These are phyloP conservation scores for Drosophila colorata DNA, from an alignment of 2,888 invertebrate genomes.

Conservation along the genomic window DNA sequence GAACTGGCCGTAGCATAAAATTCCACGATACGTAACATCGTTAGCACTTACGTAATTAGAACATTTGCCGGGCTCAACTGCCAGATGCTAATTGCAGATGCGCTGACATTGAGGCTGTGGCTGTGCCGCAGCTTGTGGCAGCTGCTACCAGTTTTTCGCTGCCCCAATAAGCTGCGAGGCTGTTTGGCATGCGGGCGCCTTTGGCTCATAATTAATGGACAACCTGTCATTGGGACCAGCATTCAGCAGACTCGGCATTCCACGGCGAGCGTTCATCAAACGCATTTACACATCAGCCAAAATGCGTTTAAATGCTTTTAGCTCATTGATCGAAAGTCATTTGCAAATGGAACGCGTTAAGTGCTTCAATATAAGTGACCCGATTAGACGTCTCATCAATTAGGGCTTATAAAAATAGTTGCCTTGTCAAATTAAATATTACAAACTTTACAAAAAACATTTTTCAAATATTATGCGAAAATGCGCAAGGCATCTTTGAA, in stretches of 20 bases:
- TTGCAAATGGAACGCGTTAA: conserved; percentile 22
- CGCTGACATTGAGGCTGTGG: conserved; percentile 51
- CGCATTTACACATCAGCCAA: conserved; percentile 16
- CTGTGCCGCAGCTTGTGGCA: conserved; percentile 9
- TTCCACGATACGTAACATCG: conserved; percentile 37
- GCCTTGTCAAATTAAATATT: conserved; percentile 19
- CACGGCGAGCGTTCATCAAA: not conserved
- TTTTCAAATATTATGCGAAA: conserved; percentile 49
- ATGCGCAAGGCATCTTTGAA: conserved; percentile 12
- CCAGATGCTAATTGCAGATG: conserved; percentile 58
- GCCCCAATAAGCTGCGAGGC: conserved; percentile 28
- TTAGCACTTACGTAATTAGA: conserved; percentile 63
- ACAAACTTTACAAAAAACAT: conserved; percentile 7
- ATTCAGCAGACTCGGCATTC: conserved; percentile 30
- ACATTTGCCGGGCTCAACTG: conserved; percentile 38
- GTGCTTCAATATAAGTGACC: conserved; percentile 29
- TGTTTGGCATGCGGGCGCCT: conserved; percentile 54
- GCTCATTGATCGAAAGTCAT: conserved; percentile 38
- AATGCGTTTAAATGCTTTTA: conserved; percentile 52
- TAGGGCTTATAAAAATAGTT: conserved; percentile 16
- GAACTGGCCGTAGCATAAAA: conserved; percentile 41
- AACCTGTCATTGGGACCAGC: conserved; percentile 44
- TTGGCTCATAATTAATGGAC: conserved; percentile 59
- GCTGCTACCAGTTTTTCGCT: conserved; percentile 52
- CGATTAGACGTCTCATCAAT: conserved; percentile 40